A percentile compares a stretch with the other conserved stretches of the same genome.
Evolutionary conservation across 2,888 invertebrate species (phyloP).

Genomic region (Ennomos erosarius): DNA sequence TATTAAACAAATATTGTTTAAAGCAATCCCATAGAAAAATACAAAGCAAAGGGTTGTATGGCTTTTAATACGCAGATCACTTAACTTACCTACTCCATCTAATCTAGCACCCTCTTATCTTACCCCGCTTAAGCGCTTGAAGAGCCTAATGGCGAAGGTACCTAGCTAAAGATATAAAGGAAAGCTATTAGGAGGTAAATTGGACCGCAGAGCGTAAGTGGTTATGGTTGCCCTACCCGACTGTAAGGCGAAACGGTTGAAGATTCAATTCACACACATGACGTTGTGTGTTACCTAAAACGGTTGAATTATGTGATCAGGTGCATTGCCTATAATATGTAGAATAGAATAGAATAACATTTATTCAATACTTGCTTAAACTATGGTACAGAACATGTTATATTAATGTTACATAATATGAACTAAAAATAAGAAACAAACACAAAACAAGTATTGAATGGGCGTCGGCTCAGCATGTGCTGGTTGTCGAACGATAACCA

Average conservation of each 20-base stretch:
- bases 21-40: too few relatives aligned
- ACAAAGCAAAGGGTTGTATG: not conserved
- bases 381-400: too few relatives aligned
- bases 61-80: slow-evolving; percentile 15
- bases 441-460: too few relatives aligned
- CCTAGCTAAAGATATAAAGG: slow-evolving; percentile 27
- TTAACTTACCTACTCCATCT: slow-evolving; percentile 18
- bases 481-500: too few relatives aligned
- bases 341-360: too few relatives aligned
- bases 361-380: too few relatives aligned
- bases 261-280: slow-evolving; percentile 8
- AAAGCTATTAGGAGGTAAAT: slow-evolving; percentile 30
- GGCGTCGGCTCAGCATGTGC: too few relatives aligned
- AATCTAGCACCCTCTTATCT: slow-evolving; percentile 29
- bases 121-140: slow-evolving; percentile 16
- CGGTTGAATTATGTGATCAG: not conserved
- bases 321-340: slow-evolving; percentile 9
- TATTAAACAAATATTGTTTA: too few relatives aligned
- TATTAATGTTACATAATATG: too few relatives aligned
- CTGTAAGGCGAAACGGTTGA: slow-evolving; percentile 8
- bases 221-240: slow-evolving; percentile 13
- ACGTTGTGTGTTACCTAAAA: not conserved
- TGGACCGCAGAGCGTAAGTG: slow-evolving; percentile 19
- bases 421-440: too few relatives aligned
- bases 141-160: slow-evolving; percentile 24